Conservation (phyloP, 2,888 invertebrate species). For the Ferdinandea cuprea region DNA sequence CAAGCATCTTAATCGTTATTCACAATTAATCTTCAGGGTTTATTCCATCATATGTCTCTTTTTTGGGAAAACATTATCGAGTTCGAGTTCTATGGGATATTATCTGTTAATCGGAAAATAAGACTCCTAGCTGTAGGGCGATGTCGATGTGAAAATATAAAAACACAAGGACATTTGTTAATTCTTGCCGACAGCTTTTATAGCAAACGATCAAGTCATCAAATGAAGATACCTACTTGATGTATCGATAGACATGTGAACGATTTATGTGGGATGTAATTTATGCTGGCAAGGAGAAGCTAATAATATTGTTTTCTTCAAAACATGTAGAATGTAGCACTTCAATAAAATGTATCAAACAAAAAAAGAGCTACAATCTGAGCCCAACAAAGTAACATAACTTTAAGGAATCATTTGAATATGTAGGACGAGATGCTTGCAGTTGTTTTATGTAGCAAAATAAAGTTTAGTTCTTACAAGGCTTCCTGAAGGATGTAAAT, state of each 20-base stretch:
- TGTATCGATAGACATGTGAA: conserved; percentile 8
- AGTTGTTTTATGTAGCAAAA: no score
- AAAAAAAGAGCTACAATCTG: no score
- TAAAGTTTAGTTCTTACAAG: no score
- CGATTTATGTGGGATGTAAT: conserved; percentile 7
- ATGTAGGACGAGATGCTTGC: no score
- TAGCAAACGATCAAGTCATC: conserved; percentile 17
- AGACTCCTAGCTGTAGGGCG: background rate
- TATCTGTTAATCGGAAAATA: conserved; percentile 54
- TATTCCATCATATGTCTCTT: conserved; percentile 29
- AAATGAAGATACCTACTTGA: conserved; percentile 34
- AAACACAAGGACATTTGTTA: conserved; percentile 15
- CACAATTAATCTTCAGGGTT: conserved; percentile 37
- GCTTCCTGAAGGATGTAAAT: no score
- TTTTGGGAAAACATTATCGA: conserved; percentile 30
- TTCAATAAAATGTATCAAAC: no score
- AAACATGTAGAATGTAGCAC: background rate
- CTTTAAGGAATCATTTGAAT: no score
- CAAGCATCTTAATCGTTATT: conserved; percentile 39
- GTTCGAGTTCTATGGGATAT: conserved; percentile 22
- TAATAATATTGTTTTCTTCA: background rate
- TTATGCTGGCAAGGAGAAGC: background rate
- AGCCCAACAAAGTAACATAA: no score
- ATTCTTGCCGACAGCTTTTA: conserved; percentile 16
- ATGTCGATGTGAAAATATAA: conserved; percentile 28